Base-by-base conservation (phyloP, 2,888 invertebrate genomes). In the Xestia rhomboidea region DNA sequence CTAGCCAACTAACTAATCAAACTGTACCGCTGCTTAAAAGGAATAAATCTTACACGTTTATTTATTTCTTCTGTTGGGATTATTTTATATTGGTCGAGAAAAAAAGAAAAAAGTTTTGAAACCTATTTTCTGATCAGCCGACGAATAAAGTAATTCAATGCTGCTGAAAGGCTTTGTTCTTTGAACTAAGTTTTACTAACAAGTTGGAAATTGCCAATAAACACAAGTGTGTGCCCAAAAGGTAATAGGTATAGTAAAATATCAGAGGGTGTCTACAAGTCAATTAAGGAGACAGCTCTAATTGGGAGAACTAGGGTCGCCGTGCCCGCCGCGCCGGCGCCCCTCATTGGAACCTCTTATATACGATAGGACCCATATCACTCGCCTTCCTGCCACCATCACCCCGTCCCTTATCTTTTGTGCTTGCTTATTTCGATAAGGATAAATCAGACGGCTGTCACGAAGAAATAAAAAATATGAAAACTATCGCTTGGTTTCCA, bases 331-430 rank as follows among this genome's bases (percentile, higher is more conserved):
- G 73, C 75, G 64, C 49, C 67, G 87, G 73, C 79, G 81, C 81
- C 79, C 68, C 70, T 71, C 71, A 79, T 76, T 79, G 69, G 76
- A 71, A 74, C 71, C 78, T 83, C 84, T 85, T 85, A 86, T 46
- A 87, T 21, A 81, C 75, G 84, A 87, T n/a, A 80, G 75, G 84
- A 88, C 81, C 89, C 85, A 68, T 80, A 85, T 88, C 90, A 88
- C 82, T 79, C 78, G 73, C 79, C 73, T 78, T 76, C 67, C 79
- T 70, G 63, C 73, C 81, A 82, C 83, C 73, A 82, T 73, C 79
- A 78, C 73, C 76, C 69, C 77, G 70, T 76, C 73, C 81, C 82
- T 83, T 85, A 74, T 86, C 80, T 77, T 84, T 81, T 83, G 69
- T 83, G 81, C 80, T 76, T 60, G 44, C 60, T 82, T 63, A 67